Evolutionary conservation across 2,113 vertebrate species (phyloP), one percentile per base, ranked within the genome.

Genomic region (Mus musculus): DNA sequence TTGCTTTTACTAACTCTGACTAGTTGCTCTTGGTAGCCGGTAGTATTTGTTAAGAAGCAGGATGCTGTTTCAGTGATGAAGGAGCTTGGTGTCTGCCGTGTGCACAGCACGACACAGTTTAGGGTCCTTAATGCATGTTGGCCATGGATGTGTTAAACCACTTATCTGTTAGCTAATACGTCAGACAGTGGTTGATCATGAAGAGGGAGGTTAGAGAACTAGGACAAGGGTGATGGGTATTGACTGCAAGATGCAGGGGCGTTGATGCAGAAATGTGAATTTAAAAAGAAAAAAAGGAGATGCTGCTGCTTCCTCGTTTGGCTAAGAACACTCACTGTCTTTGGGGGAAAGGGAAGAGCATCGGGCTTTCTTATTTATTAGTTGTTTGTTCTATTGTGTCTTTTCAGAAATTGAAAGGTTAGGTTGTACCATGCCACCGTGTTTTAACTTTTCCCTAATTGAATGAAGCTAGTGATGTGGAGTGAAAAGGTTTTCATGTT

Each of bases 361-460:
- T 75, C 49, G 54, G 54, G 28, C 17, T 78, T 76, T 77, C 69
- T 22, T 26, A 91, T 87, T 86, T 73, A 71, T 71, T 84, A 69
- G 33, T 39, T 89, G 33, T 39, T 89, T 67, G 24, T 46, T 95
- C 67, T 52, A 19, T 90, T 89, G 42, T 36, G n/a, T 67, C 67
- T 91, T 42, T 20, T 30, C 49, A 69, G 54, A 94, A 54, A 91
- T 92, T 76, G 71, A 94, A 93, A 95, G 61, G 14, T 78, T 93
- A 88, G 10, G 33, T 77, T 95, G n/a, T 80, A 4, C 42, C 69
- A 36, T 20, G 3, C 59, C 54, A 16, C 24, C 7, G 3, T 78
- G 72, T 95, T 94, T 95, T 92, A 92, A 94, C 88, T 63, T 90
- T 81, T 80, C 46, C 49, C 49, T 93, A 71, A 95, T 36, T 96